phyloP scores from a whole-genome alignment of 1,140 invertebrate genomes.

The Vanessa tameamea region DNA sequence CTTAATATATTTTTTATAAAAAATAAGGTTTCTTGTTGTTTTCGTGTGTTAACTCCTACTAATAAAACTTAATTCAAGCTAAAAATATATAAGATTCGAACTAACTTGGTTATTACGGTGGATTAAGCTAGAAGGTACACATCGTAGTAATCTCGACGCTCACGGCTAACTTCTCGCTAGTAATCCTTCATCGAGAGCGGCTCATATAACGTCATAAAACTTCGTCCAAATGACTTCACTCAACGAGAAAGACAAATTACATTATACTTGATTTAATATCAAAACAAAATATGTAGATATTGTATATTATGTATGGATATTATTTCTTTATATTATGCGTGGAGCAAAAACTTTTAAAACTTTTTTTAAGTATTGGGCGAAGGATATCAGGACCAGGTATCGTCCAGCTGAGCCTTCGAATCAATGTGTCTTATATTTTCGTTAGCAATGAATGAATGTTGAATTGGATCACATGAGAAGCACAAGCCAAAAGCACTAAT shows the following conservation, averaged over 20 bases:
- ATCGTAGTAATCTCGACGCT: slow-evolving; percentile 11
- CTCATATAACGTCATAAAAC: slow-evolving; percentile 35
- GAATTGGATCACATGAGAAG: no score
- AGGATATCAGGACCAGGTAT: no score
- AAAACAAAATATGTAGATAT: not conserved
- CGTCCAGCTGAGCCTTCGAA: no score
- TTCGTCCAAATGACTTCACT: slow-evolving; percentile 23
- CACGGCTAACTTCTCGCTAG: slow-evolving; percentile 20
- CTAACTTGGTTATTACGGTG: slow-evolving; percentile 25
- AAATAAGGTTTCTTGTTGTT: no score
- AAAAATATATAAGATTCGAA: not conserved
- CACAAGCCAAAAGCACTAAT: no score
- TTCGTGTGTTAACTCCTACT: not conserved
- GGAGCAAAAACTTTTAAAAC: no score
- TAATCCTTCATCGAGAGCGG: slow-evolving; percentile 32
- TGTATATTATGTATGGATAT: no score
- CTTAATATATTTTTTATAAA: no score
- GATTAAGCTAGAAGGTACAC: slow-evolving; percentile 1
- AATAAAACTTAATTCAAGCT: not conserved
- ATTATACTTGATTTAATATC: slow-evolving; percentile 11
- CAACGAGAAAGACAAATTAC: slow-evolving; percentile 25
- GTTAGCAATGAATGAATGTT: no score
- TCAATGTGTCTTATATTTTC: no score
- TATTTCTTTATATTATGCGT: no score
- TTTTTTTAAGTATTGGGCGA: no score